Evolutionary conservation across 2,113 vertebrate genomes (phyloP), one percentile per base, ranked within the genome.

Genomic region (Semnornis frantzii): DNA sequence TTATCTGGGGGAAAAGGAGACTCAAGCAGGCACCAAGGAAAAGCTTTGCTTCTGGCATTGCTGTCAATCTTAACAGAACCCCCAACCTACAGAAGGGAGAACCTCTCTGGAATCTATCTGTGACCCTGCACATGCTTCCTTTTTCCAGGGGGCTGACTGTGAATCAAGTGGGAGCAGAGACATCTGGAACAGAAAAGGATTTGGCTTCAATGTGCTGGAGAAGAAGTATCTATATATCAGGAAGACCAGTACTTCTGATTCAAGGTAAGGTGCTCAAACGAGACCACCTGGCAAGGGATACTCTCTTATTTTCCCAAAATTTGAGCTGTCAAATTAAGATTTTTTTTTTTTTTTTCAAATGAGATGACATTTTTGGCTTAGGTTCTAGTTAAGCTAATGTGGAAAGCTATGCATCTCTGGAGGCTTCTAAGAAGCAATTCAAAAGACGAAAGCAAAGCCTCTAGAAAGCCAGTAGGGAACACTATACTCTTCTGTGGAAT

Each of bases 381-480:
- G 21, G 6, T 68, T 93, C 48, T 31, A 64, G 48, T 74, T 77
- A 71, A 50, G 15, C 19, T 81, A 52, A 76, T 66, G 42, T 63
- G 37, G 42, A 89, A 87, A 92, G 21, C 65, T 74, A 33, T 42
- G 7, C 19, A 60, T 58, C 34, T 94, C 60, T 88, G 42, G 71
- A 91, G 77, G 48, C 57, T 84, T 95, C 80, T 44, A 78, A 78
- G 82, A 83, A 85, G 76, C 52, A 78, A 81, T 83, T 90, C n/a
- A n/a, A 63, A 93, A 90, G 76, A 77, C 2, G 3, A 14, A 89
- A 91, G 58, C 30, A 28, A 87, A 82, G 58, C 58, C 11, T 77
- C 6, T 10, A 65, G 75, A 83, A 87, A 87, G 59, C 44, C 52
- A 64, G 64, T 15, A 76, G 54, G 17, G 28, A 95, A 83, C 13